phyloP scores from a whole-genome alignment of 2,888 invertebrate genomes.

The Latheticus oryzae region DNA sequence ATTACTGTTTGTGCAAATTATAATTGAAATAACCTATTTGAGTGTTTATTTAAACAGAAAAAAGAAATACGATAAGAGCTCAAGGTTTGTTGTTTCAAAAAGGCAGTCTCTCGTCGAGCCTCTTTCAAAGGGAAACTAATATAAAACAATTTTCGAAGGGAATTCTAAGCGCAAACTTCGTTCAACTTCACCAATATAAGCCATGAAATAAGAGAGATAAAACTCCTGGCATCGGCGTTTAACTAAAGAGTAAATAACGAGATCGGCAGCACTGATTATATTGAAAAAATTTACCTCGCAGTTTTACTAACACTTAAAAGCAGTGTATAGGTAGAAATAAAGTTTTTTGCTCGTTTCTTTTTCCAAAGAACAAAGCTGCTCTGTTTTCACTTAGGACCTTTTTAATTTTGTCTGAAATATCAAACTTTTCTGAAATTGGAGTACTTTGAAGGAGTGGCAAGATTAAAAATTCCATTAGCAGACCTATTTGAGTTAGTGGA shows the following conservation, averaged over 20 bases:
- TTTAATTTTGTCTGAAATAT: neutral
- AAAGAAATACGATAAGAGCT: slow-evolving; percentile 13
- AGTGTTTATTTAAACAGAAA: no score
- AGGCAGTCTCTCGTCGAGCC: slow-evolving; percentile 8
- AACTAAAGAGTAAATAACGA: slow-evolving; percentile 17
- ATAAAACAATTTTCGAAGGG: slow-evolving; percentile 31
- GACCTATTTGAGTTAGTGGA: neutral
- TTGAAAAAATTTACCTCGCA: slow-evolving; percentile 16
- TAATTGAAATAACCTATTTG: no score
- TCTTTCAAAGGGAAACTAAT: slow-evolving; percentile 24
- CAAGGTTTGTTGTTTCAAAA: no score
- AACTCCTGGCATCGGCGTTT: slow-evolving; percentile 14
- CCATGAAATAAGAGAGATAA: slow-evolving; percentile 25
- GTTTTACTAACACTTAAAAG: no score
- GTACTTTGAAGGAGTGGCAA: neutral
- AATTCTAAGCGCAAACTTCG: slow-evolving; percentile 27
- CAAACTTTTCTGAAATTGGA: slow-evolving; percentile 2
- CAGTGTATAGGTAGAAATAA: no score
- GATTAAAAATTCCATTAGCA: neutral
- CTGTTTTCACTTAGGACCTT: no score
- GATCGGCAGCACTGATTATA: slow-evolving; percentile 15
- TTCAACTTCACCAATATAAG: slow-evolving; percentile 31
- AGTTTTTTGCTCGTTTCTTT: no score
- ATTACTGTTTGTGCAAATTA: no score
- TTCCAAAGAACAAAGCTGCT: no score